These are phyloP conservation scores for Pentamera pediparva DNA, from an alignment of 53 echinoderm and acorn worm genomes.

Conservation along the genomic window DNA sequence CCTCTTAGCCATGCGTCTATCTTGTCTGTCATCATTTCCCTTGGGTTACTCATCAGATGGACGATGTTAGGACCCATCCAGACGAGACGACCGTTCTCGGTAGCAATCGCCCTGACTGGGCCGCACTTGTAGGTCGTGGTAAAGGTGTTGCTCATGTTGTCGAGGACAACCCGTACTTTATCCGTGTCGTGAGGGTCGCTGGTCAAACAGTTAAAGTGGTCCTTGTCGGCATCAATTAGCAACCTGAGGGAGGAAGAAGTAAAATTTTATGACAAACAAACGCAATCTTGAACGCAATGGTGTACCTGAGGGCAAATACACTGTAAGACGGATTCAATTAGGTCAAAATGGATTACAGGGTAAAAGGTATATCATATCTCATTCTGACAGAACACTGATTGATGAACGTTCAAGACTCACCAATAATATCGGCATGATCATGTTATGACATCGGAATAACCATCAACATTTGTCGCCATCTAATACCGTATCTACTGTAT, in stretches of 20 bases:
- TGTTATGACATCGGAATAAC: too few species aligned
- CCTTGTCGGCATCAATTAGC: conserved; percentile 20
- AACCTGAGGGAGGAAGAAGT: background rate
- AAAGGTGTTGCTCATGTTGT: conserved; percentile 31
- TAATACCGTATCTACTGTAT: too few species aligned
- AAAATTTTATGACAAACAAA: background rate
- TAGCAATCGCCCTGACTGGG: conserved; percentile 19
- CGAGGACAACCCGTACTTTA: conserved; percentile 20
- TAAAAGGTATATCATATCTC: too few species aligned
- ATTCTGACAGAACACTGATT: too few species aligned
- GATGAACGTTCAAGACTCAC: too few species aligned
- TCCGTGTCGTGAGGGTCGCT: conserved; percentile 17
- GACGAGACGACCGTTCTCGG: background rate
- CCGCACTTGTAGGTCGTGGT: background rate
- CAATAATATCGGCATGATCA: too few species aligned
- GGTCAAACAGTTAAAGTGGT: conserved; percentile 33
- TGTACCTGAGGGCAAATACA: background rate
- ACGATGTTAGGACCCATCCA: conserved; percentile 27
- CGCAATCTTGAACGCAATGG: background rate
- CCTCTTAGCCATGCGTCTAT: conserved; percentile 27
- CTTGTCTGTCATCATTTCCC: conserved; percentile 18
- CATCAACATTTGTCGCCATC: too few species aligned
- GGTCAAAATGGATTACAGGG: too few species aligned
- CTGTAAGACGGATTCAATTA: too few species aligned
- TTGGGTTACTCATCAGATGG: conserved; percentile 18